Percentiles rank a stretch among this genome's conserved stretches.
phyloP scores from a whole-genome alignment of 1,140 invertebrate genomes.

The Heterodera carotae region DNA sequence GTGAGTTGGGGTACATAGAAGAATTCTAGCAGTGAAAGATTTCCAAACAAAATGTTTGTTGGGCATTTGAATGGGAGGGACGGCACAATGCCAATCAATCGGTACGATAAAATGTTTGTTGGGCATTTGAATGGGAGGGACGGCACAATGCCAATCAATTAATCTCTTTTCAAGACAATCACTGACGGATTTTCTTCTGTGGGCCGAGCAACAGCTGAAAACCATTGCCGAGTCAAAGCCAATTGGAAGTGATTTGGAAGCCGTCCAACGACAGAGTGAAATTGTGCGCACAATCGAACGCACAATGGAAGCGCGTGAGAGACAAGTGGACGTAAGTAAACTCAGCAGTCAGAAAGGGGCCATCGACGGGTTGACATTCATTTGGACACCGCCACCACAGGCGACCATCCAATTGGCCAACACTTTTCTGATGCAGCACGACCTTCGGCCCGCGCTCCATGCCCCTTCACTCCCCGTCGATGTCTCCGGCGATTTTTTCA shows the following conservation, averaged over 20 bases:
- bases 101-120: too few species aligned
- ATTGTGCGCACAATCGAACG: slow-evolving; percentile 47
- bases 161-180: slow-evolving; percentile 26
- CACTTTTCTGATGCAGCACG: slow-evolving; percentile 62
- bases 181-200: slow-evolving; percentile 52
- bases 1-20: too few species aligned
- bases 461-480: slow-evolving; percentile 25
- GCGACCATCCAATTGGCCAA: slow-evolving; percentile 55
- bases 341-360: not conserved
- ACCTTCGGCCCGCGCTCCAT: slow-evolving; percentile 57
- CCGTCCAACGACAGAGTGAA: slow-evolving; percentile 54
- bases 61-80: too few species aligned
- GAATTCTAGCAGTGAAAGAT: too few species aligned
- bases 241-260: slow-evolving; percentile 54
- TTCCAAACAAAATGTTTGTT: too few species aligned
- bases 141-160: not conserved
- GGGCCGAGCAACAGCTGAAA: slow-evolving; percentile 55
- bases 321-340: slow-evolving; percentile 38
- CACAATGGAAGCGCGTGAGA: slow-evolving; percentile 54
- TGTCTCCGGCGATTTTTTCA: not conserved
- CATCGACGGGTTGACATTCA: not conserved
- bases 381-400: slow-evolving; percentile 10
- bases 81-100: too few species aligned
- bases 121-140: too few species aligned
- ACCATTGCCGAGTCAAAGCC: slow-evolving; percentile 53